Conservation (phyloP, 53 echinoderm and acorn worm genomes). For the Arbacia lixula region DNA sequence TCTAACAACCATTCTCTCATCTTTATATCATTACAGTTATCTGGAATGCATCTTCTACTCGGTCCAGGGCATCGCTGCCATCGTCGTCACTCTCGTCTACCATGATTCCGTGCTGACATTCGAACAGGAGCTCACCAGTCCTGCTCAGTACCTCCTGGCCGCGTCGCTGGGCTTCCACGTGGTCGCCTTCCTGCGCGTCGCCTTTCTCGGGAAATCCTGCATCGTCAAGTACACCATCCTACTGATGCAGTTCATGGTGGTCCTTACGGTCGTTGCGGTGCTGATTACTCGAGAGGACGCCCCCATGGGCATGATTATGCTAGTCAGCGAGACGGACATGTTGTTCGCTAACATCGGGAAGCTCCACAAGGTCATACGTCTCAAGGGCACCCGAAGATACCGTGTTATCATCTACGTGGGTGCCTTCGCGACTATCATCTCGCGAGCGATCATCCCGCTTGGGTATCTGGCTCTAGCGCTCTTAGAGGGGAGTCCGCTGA, state of each 20-base stretch:
- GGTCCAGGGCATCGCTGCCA: constrained; percentile 25
- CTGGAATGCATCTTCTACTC: constrained; percentile 33
- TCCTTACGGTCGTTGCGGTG: constrained; percentile 58
- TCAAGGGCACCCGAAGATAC: constrained; percentile 57
- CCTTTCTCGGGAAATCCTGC: constrained; percentile 49
- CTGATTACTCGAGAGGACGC: constrained; percentile 64
- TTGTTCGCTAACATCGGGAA: constrained; percentile 63
- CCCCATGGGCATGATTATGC: constrained; percentile 73
- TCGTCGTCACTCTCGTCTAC: constrained; percentile 32
- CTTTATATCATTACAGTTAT: constrained; percentile 12
- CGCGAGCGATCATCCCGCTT: constrained; percentile 75
- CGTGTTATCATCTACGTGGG: constrained; percentile 64
- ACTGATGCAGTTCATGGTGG: constrained; percentile 71
- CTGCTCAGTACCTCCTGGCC: constrained; percentile 37
- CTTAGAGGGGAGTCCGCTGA: constrained; percentile 70
- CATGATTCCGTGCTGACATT: constrained; percentile 20
- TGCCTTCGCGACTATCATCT: constrained; percentile 66
- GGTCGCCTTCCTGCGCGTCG: constrained; percentile 37
- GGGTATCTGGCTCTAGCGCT: constrained; percentile 66
- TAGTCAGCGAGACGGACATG: constrained; percentile 70
- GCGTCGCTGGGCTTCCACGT: constrained; percentile 41
- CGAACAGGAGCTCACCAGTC: constrained; percentile 2
- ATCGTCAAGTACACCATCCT: constrained; percentile 66
- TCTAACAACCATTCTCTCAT: no score
- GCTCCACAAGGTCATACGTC: constrained; percentile 61